Evolutionary conservation across 2,888 invertebrate genomes (phyloP).

Genomic region (Pheosia tremula): DNA sequence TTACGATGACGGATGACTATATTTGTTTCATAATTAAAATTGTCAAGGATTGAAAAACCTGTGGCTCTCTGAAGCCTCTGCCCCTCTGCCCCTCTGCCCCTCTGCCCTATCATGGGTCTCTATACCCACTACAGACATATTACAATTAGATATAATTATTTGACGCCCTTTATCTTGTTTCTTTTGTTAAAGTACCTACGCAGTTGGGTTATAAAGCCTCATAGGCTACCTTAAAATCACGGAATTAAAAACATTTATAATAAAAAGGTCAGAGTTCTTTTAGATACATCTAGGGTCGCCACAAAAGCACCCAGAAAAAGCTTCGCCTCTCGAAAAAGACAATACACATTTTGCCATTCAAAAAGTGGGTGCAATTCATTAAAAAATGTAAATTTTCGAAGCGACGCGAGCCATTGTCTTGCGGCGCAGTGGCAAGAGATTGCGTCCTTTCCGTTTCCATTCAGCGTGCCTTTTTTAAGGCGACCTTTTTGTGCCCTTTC

Average conservation of each 20-base stretch:
- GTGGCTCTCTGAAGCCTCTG: too few species aligned
- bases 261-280: background rate
- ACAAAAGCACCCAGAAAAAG: constrained; percentile 33
- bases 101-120: too few species aligned
- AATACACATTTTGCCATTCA: constrained; percentile 55
- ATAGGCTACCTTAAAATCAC: too few species aligned
- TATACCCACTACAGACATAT: too few species aligned
- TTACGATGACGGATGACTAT: too few species aligned
- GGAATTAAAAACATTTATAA: background rate
- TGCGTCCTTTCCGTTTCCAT: constrained; percentile 35
- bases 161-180: too few species aligned
- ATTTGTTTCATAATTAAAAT: too few species aligned
- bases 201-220: too few species aligned
- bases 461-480: constrained; percentile 8
- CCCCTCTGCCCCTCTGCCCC: too few species aligned
- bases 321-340: constrained; percentile 45
- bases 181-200: too few species aligned
- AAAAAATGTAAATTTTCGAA: constrained; percentile 42
- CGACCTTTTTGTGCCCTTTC: background rate
- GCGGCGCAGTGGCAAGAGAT: constrained; percentile 24
- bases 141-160: too few species aligned
- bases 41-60: too few species aligned
- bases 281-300: constrained; percentile 14
- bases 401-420: constrained; percentile 32
- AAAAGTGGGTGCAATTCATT: constrained; percentile 40